Conservation (phyloP, 2,797 vertebrate genomes). For the Poecilia picta region DNA sequence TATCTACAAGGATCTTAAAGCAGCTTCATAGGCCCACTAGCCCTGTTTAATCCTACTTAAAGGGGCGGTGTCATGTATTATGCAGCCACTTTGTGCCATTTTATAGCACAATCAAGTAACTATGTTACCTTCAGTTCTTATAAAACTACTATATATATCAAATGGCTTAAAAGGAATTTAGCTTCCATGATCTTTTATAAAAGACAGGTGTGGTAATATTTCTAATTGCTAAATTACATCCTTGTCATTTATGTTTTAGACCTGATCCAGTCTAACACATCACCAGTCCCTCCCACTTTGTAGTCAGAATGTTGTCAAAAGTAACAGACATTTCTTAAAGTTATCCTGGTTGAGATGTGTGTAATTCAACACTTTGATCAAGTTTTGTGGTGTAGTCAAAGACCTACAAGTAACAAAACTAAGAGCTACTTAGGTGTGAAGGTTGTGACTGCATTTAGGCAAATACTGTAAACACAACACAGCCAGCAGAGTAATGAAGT, state of each 20-base stretch:
- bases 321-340: neutral
- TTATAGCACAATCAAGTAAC: too few species aligned
- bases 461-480: neutral
- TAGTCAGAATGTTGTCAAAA: neutral
- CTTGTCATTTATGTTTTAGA: neutral
- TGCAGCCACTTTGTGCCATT: too few species aligned
- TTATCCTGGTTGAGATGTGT: neutral
- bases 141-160: too few species aligned
- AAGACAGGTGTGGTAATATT: neutral
- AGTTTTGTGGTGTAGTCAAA: neutral
- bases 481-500: neutral
- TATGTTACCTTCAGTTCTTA: too few species aligned
- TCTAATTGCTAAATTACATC: neutral
- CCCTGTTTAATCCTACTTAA: too few species aligned
- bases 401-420: neutral
- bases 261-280: neutral
- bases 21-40: too few species aligned
- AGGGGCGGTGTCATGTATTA: too few species aligned
- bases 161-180: too few species aligned
- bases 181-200: neutral
- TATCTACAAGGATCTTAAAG: too few species aligned
- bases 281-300: neutral
- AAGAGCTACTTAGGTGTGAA: neutral
- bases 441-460: neutral
- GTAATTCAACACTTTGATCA: neutral